These are phyloP conservation scores for Limosa lapponica DNA, from an alignment of 2,797 vertebrate genomes.

Conservation along the genomic window DNA sequence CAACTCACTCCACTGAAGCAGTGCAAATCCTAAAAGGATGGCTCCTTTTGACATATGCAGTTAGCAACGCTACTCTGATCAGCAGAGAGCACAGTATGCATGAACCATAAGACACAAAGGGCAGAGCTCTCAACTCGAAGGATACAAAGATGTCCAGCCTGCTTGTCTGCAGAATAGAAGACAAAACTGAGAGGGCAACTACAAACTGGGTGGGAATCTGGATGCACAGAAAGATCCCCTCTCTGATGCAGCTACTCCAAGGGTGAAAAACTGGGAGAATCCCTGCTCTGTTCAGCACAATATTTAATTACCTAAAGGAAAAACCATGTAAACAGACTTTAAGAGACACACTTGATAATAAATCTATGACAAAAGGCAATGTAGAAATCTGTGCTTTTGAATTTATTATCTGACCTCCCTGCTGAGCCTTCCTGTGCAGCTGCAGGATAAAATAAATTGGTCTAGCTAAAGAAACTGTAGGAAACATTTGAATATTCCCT, in stretches of 20 bases:
- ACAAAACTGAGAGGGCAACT: background rate
- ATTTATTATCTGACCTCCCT: conserved; percentile 66
- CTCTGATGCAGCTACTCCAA: background rate
- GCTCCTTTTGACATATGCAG: background rate
- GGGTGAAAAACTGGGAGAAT: conserved; percentile 7
- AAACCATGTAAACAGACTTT: conserved; percentile 43
- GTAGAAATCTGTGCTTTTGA: conserved; percentile 53
- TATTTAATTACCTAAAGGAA: conserved; percentile 43
- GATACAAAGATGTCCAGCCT: background rate
- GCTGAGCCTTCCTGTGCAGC: conserved; percentile 50
- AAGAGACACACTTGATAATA: conserved; percentile 52
- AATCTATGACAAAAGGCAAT: conserved; percentile 62
- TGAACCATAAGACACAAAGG: background rate
- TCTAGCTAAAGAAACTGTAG: conserved; percentile 39
- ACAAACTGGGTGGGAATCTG: background rate
- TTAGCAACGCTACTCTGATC: background rate
- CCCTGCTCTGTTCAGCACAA: background rate
- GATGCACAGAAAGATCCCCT: background rate
- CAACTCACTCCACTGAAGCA: background rate
- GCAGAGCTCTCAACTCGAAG: background rate
- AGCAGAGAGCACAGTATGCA: background rate
- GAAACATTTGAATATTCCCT: conserved; percentile 56
- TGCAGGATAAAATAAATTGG: conserved; percentile 69
- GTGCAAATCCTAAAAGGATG: background rate
- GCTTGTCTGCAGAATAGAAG: background rate